Base-by-base conservation (phyloP, 2,888 invertebrate genomes). In the Phortica okadai region DNA sequence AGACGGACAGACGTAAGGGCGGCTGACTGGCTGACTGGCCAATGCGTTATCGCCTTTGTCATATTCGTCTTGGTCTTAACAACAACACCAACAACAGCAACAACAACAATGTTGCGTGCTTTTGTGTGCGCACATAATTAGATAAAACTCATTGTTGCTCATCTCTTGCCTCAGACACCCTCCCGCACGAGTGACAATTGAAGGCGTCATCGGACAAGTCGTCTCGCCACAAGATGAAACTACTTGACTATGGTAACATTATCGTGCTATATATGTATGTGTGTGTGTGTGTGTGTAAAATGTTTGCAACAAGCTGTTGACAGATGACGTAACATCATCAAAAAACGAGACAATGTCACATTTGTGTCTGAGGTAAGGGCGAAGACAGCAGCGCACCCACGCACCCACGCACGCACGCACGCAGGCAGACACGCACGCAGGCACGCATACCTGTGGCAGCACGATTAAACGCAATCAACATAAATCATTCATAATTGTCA, bases 381-480 rank as follows among this genome's bases (percentile, higher is more conserved):
- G 21, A 25, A 25, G 64, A 58, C 58, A 58, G 6, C 58, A 58
- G 14, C 58, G 21, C n/a, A 14, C 58, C n/a, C n/a, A 58, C 21
- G 76, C 73, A 79, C 74, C 25, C 8, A 62, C 16, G 62, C n/a
- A 16, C 16, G 62, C 25, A 16, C 14, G 62, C 62, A 54, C 10
- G 54, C 54, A n/a, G n/a, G 7, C 10, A 14, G 5, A 6, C 54
- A 54, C n/a, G 54, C 54, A n/a, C 54, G 54, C 54, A 10, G n/a
- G 54, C 54, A 54, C 54, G 54, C n/a, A 54, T n/a, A 10, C n/a
- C 25, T 64, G 64, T 64, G 41, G 41, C 64, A 64, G 64, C 64
- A 86, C 85, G 87, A 85, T 85, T 85, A 85, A 85, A 85, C 87
- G 85, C 87, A 85, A 85, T 85, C 87, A 85, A 85, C 85, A 85